Evolutionary conservation across 2,113 vertebrate species (phyloP).

Genomic region (Fregetta grallaria): DNA sequence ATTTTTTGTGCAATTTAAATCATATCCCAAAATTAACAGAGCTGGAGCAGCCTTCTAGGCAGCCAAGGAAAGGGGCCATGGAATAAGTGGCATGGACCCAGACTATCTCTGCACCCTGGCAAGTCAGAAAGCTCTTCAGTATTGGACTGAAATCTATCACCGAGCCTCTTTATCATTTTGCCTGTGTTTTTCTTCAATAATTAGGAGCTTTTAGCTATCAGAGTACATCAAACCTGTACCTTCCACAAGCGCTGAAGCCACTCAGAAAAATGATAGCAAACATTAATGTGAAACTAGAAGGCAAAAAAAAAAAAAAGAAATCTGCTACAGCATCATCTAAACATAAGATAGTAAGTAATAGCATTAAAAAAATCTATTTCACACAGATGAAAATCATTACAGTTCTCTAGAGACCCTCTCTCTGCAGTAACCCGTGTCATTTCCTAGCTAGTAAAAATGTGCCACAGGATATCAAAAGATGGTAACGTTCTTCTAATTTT

Average conservation of each 20-base stretch:
- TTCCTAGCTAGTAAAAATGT: conserved; percentile 48
- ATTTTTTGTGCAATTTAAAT: neutral
- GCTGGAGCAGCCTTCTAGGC: neutral
- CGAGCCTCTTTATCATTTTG: neutral
- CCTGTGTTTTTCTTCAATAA: neutral
- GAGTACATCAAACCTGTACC: neutral
- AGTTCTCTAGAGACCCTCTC: conserved; percentile 23
- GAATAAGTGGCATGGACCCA: neutral
- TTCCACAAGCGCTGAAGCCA: neutral
- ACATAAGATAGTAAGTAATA: conserved; percentile 24
- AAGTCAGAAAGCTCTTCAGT: neutral
- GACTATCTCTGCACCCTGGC: neutral
- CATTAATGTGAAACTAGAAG: neutral
- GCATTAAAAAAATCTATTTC: conserved; percentile 49
- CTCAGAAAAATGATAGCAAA: neutral
- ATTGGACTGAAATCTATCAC: neutral
- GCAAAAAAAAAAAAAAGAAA: neutral
- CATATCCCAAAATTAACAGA: neutral
- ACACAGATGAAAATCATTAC: conserved; percentile 58
- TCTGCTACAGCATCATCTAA: neutral
- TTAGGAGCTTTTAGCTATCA: conserved; percentile 1
- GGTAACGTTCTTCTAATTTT: conserved; percentile 39
- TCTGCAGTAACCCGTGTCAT: conserved; percentile 29
- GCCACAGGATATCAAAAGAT: conserved; percentile 50
- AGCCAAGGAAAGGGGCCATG: neutral